Conservation (phyloP, 2,797 vertebrate species). For the Acanthurus leucopareius region DNA sequence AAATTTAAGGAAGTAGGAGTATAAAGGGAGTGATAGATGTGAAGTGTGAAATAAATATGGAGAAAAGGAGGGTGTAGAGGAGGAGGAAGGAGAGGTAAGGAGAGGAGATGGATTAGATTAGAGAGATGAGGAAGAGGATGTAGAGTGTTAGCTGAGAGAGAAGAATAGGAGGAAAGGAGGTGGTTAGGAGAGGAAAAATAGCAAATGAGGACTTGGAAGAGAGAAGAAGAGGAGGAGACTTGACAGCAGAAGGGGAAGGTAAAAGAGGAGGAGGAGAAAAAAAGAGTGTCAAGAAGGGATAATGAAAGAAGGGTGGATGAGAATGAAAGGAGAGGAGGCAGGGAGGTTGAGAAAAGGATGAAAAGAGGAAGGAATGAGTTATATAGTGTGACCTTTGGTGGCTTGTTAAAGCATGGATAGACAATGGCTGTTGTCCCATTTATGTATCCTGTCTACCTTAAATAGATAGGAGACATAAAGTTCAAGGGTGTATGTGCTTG, state of each 20-base stretch:
- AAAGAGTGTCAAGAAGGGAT: too few species aligned
- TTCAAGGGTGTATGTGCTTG: background rate
- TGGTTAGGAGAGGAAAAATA: background rate
- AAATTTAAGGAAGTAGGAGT: background rate
- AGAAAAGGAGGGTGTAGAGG: background rate
- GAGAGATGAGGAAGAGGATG: background rate
- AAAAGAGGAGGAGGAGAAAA: background rate
- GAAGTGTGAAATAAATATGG: background rate
- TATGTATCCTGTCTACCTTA: slow-evolving; percentile 35
- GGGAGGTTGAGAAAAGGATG: background rate
- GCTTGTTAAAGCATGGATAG: background rate
- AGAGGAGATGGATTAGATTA: background rate
- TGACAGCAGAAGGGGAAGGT: background rate
- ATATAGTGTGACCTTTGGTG: slow-evolving; percentile 3
- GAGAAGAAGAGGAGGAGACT: background rate
- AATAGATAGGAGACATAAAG: background rate
- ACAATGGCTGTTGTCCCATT: slow-evolving; percentile 1
- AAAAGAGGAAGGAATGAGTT: background rate
- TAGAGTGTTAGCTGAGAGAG: background rate
- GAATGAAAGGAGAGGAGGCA: background rate
- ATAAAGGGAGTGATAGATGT: background rate
- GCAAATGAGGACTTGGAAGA: background rate
- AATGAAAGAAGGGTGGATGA: background rate
- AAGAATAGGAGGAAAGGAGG: background rate
- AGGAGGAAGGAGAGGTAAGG: background rate